Base-by-base conservation (phyloP, 37 sponge, comb jelly and placozoan genomes). In the Diacarnus erythraeanus region DNA sequence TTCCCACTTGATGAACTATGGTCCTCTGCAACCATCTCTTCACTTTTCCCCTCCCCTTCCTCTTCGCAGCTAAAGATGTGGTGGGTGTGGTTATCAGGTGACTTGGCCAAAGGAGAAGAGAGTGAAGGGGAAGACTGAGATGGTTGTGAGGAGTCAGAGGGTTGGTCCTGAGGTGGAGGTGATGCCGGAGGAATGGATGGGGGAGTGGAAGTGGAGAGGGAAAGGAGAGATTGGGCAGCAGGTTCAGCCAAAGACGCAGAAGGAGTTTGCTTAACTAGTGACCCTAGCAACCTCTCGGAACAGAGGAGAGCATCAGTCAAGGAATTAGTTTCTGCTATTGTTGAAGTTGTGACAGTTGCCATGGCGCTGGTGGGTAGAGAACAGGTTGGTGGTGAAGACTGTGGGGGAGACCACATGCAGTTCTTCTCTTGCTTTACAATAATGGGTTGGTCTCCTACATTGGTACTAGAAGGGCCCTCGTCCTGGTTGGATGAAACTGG, bases 371-470 rank as follows among this genome's bases (percentile, higher is more conserved):
- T 47, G 10, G 51, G 6, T 6, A 6, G 6, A 12, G 6, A 6
- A 15, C 6, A 15, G 12, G 10, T 12, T 15, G 12, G 23, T 18
- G 31, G 64, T 6, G 51, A 47, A 12, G 51, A 6, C 12, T 6
- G 51, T 15, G 6, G 6, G 6, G 51, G 51, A 47, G 27, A 4
- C 72, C 72, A 80, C 22, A 63, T 42, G 33, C 5, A 1, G 44
- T 79, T 80, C 60, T 68, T 71, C 59, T 69, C 84, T 44, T 44
- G 42, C 70, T 83, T 76, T 18, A 83, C 77, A 58, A 56, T 30
- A 18, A 68, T 58, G 17, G 29, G 59, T 20, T 43, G 23, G 43
- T 68, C 59, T 39, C 21, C 42, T 25, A 64, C 83, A 38, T 31
- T 82, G 36, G 41, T 26, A 47, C 33, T 40, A 44, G 37, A 15